Percentiles rank a stretch among this genome's conserved stretches.
Evolutionary conservation across 2,113 vertebrate species (phyloP).

Genomic region (Cardinalis cardinalis): DNA sequence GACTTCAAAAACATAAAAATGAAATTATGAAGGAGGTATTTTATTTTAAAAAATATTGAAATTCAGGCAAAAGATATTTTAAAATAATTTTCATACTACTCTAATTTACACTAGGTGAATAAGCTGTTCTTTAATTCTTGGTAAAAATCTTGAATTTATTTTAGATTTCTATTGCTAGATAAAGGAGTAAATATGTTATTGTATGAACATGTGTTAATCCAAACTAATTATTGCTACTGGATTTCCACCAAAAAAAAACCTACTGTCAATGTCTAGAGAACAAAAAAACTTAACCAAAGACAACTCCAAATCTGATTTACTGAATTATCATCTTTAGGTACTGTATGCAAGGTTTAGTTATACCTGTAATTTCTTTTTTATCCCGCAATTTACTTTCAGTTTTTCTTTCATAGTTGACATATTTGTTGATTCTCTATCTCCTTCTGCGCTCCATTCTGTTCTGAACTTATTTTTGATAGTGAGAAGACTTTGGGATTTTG

Average conservation of each 20-base stretch:
- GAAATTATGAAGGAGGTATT: not conserved
- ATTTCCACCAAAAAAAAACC: rapidly evolving
- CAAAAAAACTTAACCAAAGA: not conserved
- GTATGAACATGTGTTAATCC: not conserved
- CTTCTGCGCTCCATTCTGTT: not conserved
- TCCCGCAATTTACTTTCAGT: not conserved
- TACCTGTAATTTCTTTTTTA: not conserved
- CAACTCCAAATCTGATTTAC: not conserved
- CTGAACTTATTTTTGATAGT: not conserved
- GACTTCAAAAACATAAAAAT: not conserved
- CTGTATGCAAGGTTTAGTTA: rapidly evolving
- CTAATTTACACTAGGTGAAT: not conserved
- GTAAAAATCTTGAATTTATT: not conserved
- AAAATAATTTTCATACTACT: not conserved
- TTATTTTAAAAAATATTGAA: not conserved
- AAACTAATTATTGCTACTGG: not conserved
- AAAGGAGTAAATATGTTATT: not conserved
- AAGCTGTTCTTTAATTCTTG: not conserved
- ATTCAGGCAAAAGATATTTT: not conserved
- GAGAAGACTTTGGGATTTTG: not conserved
- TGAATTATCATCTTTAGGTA: not conserved
- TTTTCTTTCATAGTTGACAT: not conserved
- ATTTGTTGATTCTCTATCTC: not conserved
- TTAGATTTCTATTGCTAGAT: not conserved
- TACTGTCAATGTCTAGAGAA: not conserved